Percentiles rank a stretch among this genome's conserved stretches.
These are phyloP conservation scores for Drosophila orena DNA, from an alignment of 1,140 invertebrate species.

Conservation along the genomic window DNA sequence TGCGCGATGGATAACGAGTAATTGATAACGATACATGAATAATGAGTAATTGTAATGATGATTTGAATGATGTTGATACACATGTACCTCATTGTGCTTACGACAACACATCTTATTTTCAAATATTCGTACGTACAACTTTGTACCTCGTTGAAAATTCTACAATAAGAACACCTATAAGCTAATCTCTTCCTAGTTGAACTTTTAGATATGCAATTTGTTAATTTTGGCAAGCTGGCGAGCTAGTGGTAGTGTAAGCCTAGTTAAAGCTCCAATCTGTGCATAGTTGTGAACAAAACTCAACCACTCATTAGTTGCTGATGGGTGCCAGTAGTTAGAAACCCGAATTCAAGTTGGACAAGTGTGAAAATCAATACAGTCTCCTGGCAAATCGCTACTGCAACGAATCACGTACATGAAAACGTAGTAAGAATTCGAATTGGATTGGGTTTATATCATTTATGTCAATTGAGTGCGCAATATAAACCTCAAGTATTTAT, in stretches of 20 bases:
- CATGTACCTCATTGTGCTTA: constrained; percentile 82
- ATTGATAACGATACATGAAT: neutral
- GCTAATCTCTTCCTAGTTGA: constrained; percentile 72
- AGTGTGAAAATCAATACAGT: constrained; percentile 68
- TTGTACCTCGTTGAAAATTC: constrained; percentile 78
- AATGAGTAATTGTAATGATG: constrained; percentile 24
- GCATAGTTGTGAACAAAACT: constrained; percentile 53
- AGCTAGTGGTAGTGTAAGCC: constrained; percentile 48
- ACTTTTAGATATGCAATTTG: constrained; percentile 64
- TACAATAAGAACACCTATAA: constrained; percentile 65
- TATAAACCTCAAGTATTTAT: constrained; percentile 54
- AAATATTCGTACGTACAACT: constrained; percentile 69
- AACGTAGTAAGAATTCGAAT: constrained; percentile 49
- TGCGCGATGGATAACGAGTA: neutral
- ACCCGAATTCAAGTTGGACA: constrained; percentile 66
- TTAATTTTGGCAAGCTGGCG: constrained; percentile 49
- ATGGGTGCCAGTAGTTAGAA: constrained; percentile 56
- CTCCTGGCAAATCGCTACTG: constrained; percentile 62
- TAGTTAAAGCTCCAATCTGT: constrained; percentile 44
- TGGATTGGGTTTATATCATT: constrained; percentile 56
- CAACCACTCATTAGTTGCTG: constrained; percentile 40
- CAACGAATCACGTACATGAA: constrained; percentile 62
- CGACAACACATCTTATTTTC: constrained; percentile 65
- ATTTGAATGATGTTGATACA: constrained; percentile 80
- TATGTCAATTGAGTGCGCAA: constrained; percentile 60